A percentile compares a stretch with the other conserved stretches of the same genome.
These are phyloP conservation scores for Smittia sp. DNA, from an alignment of 2,888 invertebrate genomes.

Conservation along the genomic window DNA sequence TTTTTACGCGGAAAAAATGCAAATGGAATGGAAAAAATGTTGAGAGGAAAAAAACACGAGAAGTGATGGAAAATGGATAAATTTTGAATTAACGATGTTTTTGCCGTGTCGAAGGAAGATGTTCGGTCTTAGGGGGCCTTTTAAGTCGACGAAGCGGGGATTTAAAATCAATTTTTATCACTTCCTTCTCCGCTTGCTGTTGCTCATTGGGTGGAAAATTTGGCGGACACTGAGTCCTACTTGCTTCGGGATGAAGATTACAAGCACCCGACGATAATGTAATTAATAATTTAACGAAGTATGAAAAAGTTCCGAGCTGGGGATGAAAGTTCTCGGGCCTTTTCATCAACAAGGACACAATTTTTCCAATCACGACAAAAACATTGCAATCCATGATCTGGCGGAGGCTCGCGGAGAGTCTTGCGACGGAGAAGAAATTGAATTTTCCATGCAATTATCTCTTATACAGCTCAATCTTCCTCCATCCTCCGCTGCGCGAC, in stretches of 20 bases:
- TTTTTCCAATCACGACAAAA: not conserved
- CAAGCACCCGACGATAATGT: slow-evolving; percentile 9
- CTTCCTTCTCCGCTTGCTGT: not conserved
- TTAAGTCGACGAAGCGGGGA: slow-evolving; percentile 1
- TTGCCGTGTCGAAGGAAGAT: not conserved
- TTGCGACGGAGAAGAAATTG: slow-evolving; percentile 18
- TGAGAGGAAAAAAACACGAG: not conserved
- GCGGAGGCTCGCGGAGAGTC: not conserved
- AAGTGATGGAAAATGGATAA: slow-evolving; percentile 39
- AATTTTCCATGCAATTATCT: slow-evolving; percentile 39
- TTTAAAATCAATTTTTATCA: slow-evolving; percentile 40
- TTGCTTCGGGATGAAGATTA: not conserved
- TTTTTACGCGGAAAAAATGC: slow-evolving; percentile 36
- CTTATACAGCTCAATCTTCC: not conserved
- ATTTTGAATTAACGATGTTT: slow-evolving; percentile 20
- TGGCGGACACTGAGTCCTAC: slow-evolving; percentile 24
- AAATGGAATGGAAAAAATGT: slow-evolving; percentile 19
- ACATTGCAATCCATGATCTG: not conserved
- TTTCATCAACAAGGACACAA: too few relatives aligned
- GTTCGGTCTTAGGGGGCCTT: not conserved
- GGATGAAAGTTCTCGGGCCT: too few relatives aligned
- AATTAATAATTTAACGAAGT: slow-evolving; percentile 30
- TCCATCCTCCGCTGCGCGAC: not conserved
- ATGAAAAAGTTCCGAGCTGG: not conserved
- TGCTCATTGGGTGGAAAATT: slow-evolving; percentile 34